phyloP scores from a whole-genome alignment of 2,113 vertebrate species.

The Calypte anna region DNA sequence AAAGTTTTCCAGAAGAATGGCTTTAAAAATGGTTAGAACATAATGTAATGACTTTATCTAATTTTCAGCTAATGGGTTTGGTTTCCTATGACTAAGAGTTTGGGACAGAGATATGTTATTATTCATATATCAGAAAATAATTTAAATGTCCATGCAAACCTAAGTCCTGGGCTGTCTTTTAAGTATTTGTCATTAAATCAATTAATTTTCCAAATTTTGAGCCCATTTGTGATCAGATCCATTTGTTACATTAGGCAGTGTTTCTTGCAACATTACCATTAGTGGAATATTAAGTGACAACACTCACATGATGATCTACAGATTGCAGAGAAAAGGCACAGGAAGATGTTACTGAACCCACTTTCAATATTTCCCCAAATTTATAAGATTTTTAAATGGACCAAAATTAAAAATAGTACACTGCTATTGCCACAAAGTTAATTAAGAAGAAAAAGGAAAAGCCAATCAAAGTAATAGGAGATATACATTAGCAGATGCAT shows the following conservation, averaged over 20 bases:
- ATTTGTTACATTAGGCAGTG: not conserved
- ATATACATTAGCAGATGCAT: not conserved
- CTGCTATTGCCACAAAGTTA: not conserved
- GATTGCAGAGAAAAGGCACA: not conserved
- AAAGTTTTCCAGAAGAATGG: constrained; percentile 16
- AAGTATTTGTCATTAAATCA: constrained; percentile 45
- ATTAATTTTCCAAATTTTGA: not conserved
- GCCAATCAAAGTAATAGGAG: not conserved
- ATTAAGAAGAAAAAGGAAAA: not conserved
- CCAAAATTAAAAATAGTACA: not conserved
- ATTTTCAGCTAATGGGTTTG: constrained; percentile 23
- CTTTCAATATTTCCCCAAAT: not conserved
- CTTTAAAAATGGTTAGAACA: constrained; percentile 45
- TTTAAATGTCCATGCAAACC: not conserved
- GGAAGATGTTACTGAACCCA: not conserved
- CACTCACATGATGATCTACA: not conserved
- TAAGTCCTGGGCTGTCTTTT: not conserved
- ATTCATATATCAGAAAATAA: constrained; percentile 61
- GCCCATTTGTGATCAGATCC: constrained; percentile 19
- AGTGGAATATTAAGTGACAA: not conserved
- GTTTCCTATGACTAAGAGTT: constrained; percentile 47
- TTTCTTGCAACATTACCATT: constrained; percentile 14
- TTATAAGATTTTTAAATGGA: not conserved
- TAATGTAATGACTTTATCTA: constrained; percentile 43
- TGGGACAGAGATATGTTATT: constrained; percentile 35